These are phyloP conservation scores for Diceros bicornis DNA, from an alignment of 2,797 vertebrate species.

Conservation along the genomic window DNA sequence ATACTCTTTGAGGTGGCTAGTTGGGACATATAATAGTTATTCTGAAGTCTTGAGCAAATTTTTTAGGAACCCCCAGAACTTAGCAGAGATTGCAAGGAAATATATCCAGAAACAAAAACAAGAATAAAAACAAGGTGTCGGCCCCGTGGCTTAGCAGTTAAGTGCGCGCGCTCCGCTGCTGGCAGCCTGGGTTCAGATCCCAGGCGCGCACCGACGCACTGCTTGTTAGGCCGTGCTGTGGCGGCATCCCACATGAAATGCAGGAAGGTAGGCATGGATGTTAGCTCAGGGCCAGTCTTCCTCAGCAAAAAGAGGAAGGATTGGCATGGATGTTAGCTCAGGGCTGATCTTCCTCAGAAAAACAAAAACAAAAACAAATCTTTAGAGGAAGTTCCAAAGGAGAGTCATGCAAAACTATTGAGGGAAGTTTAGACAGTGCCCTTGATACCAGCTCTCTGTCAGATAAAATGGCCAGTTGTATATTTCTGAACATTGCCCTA, in stretches of 20 bases:
- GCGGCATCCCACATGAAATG: too few species aligned
- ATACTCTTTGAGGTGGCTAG: background rate
- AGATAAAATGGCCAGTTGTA: background rate
- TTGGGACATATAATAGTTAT: background rate
- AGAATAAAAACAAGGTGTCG: background rate
- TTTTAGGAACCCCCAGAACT: background rate
- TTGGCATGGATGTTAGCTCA: too few species aligned
- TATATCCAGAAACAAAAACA: background rate
- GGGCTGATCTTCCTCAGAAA: too few species aligned
- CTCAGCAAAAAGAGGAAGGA: too few species aligned
- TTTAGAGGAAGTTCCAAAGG: background rate
- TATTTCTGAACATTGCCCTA: background rate
- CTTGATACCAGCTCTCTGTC: background rate
- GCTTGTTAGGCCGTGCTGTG: too few species aligned
- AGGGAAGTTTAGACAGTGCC: background rate
- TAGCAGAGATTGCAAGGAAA: background rate
- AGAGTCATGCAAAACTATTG: background rate
- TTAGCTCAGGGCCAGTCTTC: too few species aligned
- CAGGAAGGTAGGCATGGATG: too few species aligned
- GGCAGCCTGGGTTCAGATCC: too few species aligned
- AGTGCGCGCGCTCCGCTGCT: too few species aligned
- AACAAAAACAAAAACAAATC: background rate
- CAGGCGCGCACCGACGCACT: too few species aligned
- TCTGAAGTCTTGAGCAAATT: background rate
- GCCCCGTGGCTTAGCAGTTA: too few species aligned